These are phyloP conservation scores for Scytalopus superciliaris DNA, from an alignment of 2,113 vertebrate genomes.

Conservation along the genomic window DNA sequence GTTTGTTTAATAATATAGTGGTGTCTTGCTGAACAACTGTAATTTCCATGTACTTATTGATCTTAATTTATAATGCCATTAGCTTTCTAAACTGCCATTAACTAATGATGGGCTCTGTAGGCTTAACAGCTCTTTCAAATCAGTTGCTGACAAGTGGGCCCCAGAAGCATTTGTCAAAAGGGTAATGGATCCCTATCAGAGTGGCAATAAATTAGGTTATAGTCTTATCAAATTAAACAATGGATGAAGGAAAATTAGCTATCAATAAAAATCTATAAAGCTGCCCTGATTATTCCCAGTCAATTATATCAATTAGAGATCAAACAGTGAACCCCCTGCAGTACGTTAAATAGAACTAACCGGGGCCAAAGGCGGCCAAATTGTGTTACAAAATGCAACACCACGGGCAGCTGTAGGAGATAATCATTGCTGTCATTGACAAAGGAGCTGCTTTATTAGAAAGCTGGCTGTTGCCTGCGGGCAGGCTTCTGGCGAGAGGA, in stretches of 20 bases:
- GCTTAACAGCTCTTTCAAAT: conserved; percentile 81
- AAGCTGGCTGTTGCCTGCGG: conserved; percentile 74
- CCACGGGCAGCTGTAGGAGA: conserved; percentile 81
- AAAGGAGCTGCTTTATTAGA: conserved; percentile 84
- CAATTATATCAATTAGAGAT: conserved; percentile 89
- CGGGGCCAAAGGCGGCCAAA: conserved; percentile 80
- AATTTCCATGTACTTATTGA: conserved; percentile 84
- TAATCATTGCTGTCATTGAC: conserved; percentile 78
- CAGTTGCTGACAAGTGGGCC: conserved; percentile 81
- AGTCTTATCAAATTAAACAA: conserved; percentile 82
- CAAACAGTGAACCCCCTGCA: conserved; percentile 83
- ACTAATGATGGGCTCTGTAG: conserved; percentile 80
- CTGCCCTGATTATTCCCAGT: conserved; percentile 80
- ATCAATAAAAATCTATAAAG: conserved; percentile 85
- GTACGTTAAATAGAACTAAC: conserved; percentile 81
- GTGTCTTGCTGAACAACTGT: conserved; percentile 78
- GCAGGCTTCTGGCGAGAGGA: conserved; percentile 74
- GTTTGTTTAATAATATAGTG: conserved; percentile 75
- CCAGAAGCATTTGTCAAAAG: conserved; percentile 84
- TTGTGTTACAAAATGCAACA: conserved; percentile 84
- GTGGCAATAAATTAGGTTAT: conserved; percentile 84
- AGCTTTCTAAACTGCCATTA: conserved; percentile 83
- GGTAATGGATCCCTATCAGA: conserved; percentile 83
- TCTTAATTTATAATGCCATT: conserved; percentile 85
- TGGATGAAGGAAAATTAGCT: conserved; percentile 83